These are phyloP conservation scores for Eristalinus sepulchralis DNA, from an alignment of 2,888 invertebrate species.

Conservation along the genomic window DNA sequence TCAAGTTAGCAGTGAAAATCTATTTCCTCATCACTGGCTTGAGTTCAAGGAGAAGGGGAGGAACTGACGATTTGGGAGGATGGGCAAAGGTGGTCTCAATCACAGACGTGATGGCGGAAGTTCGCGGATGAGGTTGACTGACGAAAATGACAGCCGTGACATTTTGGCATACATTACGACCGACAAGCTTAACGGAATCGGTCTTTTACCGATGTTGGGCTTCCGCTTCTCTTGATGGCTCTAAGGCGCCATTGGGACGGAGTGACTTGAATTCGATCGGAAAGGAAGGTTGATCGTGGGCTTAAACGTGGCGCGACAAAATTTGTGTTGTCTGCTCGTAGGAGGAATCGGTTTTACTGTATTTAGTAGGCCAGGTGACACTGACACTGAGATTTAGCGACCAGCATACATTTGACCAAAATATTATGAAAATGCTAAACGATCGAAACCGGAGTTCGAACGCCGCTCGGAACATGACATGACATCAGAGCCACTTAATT, in stretches of 20 bases:
- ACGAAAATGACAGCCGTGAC: conserved; percentile 19
- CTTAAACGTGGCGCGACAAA: neutral
- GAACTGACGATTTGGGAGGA: neutral
- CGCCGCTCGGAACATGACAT: too few relatives aligned
- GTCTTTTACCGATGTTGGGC: neutral
- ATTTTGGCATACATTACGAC: conserved; percentile 9
- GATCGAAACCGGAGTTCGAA: neutral
- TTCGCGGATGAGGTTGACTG: neutral
- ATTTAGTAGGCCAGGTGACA: neutral
- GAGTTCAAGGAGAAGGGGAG: neutral
- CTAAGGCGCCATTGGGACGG: neutral
- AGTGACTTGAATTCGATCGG: neutral
- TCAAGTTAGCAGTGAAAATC: neutral
- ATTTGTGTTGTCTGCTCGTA: neutral
- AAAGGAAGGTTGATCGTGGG: neutral
- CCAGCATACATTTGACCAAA: neutral
- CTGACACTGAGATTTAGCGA: neutral
- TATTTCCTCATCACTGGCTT: neutral
- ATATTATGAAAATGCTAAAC: neutral
- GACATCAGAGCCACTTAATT: neutral
- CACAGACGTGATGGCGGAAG: conserved; percentile 19
- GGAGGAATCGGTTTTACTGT: neutral
- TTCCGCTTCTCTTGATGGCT: conserved; percentile 2
- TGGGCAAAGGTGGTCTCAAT: neutral
- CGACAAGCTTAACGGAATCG: neutral